Conservation (phyloP, 1,140 invertebrate species). For the Macrobrachium rosenbergii region DNA sequence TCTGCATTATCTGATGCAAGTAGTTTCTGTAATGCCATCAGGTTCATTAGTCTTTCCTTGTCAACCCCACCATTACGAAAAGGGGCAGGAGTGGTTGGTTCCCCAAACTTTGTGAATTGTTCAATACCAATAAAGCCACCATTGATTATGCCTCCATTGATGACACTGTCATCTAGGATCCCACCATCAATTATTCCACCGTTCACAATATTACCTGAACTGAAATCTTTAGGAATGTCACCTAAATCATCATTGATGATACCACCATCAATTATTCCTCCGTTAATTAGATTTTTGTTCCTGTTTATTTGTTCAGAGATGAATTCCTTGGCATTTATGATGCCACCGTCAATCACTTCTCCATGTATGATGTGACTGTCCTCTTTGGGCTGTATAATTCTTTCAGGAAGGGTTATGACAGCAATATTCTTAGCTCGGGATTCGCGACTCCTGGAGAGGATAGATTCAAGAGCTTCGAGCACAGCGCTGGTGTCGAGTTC, state of each 20-base stretch:
- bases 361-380: background rate
- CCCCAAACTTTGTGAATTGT: too few species aligned
- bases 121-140: background rate
- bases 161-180: background rate
- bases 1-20: too few species aligned
- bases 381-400: background rate
- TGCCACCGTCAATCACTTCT: background rate
- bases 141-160: constrained; percentile 31
- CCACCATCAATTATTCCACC: background rate
- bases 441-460: background rate
- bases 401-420: background rate
- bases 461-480: background rate
- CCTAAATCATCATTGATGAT: background rate
- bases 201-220: background rate
- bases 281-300: constrained; percentile 8
- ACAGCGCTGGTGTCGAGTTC: background rate
- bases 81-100: too few species aligned
- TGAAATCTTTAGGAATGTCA: background rate
- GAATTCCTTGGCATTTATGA: background rate
- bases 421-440: too few species aligned
- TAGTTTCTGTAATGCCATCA: too few species aligned
- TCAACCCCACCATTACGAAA: too few species aligned
- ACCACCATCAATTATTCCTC: background rate
- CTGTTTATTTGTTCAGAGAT: background rate
- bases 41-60: too few species aligned